phyloP scores from a whole-genome alignment of 2,113 vertebrate genomes.

The Cryptoleucopteryx plumbea region DNA sequence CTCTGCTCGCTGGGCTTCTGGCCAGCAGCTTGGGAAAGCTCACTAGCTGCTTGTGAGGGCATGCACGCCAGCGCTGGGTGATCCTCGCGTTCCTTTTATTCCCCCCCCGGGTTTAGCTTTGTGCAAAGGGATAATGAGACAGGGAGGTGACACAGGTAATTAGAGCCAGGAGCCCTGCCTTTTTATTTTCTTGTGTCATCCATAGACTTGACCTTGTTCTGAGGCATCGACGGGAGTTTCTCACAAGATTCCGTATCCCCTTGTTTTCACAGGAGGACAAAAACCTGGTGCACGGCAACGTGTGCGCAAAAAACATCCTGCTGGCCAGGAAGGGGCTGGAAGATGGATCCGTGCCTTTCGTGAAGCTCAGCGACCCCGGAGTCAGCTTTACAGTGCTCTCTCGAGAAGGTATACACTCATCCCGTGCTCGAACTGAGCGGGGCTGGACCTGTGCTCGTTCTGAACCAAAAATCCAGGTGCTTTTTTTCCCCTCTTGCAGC shows the following conservation, averaged over 20 bases:
- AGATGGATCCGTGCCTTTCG: conserved; percentile 76
- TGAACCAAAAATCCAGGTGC: rapidly evolving
- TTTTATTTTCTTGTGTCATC: not conserved
- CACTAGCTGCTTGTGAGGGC: not conserved
- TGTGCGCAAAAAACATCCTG: conserved; percentile 91
- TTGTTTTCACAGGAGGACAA: conserved; percentile 81
- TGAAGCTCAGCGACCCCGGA: conserved; percentile 93
- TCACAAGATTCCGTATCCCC: rapidly evolving
- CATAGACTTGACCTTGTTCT: rapidly evolving
- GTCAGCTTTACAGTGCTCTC: conserved; percentile 82
- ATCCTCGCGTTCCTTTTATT: not conserved
- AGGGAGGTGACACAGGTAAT: not conserved
- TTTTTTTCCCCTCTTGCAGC: not conserved
- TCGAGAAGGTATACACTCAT: conserved; percentile 73
- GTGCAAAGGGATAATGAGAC: not conserved
- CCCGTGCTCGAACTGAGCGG: rapidly evolving
- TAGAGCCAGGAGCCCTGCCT: not conserved
- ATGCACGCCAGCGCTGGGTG: no score
- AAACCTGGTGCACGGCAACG: conserved; percentile 86
- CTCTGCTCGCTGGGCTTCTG: not conserved
- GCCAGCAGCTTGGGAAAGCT: not conserved
- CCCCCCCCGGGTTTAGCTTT: not conserved
- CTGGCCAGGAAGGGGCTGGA: conserved; percentile 83
- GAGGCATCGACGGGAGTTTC: rapidly evolving
- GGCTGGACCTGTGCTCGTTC: not conserved